phyloP scores from a whole-genome alignment of 1,140 invertebrate genomes.

The Neodiprion fabricii region DNA sequence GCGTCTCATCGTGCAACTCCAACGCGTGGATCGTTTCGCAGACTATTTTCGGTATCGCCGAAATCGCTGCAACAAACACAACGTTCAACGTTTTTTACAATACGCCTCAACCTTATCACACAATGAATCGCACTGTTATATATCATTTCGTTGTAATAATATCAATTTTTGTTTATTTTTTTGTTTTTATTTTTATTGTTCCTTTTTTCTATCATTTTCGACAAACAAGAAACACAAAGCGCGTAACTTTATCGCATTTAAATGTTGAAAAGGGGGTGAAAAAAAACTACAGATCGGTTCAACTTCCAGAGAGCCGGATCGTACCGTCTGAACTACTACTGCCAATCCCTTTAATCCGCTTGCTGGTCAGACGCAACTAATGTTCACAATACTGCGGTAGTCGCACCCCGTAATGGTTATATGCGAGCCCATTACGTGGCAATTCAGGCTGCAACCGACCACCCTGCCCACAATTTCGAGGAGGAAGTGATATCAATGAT shows the following conservation, averaged over 20 bases:
- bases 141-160: too few relatives aligned
- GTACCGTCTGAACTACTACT: not conserved
- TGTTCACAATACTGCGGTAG: not conserved
- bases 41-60: conserved; percentile 94
- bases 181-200: too few relatives aligned
- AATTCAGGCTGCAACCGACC: too few relatives aligned
- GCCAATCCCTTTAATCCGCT: not conserved
- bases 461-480: too few relatives aligned
- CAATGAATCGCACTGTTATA: too few relatives aligned
- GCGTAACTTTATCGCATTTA: too few relatives aligned
- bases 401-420: not conserved
- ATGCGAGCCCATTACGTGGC: not conserved
- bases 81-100: not conserved
- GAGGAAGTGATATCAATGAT: not conserved
- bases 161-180: too few relatives aligned
- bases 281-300: too few relatives aligned
- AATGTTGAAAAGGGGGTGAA: too few relatives aligned
- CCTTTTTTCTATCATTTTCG: too few relatives aligned
- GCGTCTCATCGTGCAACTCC: conserved; percentile 92
- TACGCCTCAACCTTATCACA: too few relatives aligned
- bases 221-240: too few relatives aligned
- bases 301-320: not conserved
- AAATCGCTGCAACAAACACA: conserved; percentile 73
- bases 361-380: not conserved
- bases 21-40: conserved; percentile 94